A percentile compares a stretch with the other conserved stretches of the same genome.
Evolutionary conservation across 1,140 invertebrate species (phyloP).

Genomic region (Calephelis virginiensis): DNA sequence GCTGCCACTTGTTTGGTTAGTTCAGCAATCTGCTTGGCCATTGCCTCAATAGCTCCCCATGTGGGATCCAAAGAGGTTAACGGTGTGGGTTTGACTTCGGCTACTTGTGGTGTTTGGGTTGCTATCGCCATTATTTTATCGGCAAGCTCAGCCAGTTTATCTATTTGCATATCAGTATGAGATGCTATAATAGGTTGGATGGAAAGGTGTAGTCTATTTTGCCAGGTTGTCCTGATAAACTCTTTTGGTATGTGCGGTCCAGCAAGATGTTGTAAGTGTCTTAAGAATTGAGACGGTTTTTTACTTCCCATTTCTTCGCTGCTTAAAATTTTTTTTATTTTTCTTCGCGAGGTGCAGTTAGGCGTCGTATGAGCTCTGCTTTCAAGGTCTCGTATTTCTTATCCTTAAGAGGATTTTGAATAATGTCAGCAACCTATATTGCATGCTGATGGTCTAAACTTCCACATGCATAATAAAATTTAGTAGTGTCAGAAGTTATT

Average conservation of each 20-base stretch:
- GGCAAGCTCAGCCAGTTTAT: too few relatives aligned
- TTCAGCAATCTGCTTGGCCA: slow-evolving; percentile 2
- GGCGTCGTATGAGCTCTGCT: not conserved
- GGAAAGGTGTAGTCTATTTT: too few relatives aligned
- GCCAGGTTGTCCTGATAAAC: too few relatives aligned
- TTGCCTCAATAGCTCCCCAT: not conserved
- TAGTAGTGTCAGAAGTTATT: not conserved
- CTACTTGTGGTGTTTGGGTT: not conserved
- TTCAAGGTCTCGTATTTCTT: slow-evolving; percentile 5
- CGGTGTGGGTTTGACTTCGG: not conserved
- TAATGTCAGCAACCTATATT: not conserved
- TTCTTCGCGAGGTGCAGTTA: not conserved
- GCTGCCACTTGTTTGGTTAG: slow-evolving; percentile 5
- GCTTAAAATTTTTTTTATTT: slow-evolving; percentile 1
- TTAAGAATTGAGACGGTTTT: not conserved
- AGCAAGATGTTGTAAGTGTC: slow-evolving; percentile 9
- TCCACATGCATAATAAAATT: slow-evolving; percentile 1
- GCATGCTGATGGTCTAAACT: not conserved
- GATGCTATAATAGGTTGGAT: too few relatives aligned
- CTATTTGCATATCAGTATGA: too few relatives aligned
- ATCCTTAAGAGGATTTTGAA: not conserved
- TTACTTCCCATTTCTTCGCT: not conserved
- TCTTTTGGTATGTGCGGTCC: too few relatives aligned
- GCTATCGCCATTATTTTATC: not conserved
- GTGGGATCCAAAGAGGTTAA: not conserved